Conservation (phyloP, 2,888 invertebrate genomes). For the Patella depressa region DNA sequence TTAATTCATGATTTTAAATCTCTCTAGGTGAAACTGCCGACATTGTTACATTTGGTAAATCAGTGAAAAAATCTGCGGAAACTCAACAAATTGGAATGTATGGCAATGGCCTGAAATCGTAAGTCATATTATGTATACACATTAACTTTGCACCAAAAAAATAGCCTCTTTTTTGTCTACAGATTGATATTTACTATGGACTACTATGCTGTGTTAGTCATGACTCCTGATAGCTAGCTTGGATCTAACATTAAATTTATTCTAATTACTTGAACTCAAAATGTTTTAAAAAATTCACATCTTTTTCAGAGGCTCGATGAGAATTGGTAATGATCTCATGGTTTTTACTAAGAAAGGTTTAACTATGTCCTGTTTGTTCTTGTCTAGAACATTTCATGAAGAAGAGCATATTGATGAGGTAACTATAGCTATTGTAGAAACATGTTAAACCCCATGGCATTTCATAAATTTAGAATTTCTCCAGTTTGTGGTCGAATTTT, state of each 20-base stretch:
- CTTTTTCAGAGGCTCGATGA: conserved; percentile 71
- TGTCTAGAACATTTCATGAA: conserved; percentile 73
- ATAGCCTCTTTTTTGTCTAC: background rate
- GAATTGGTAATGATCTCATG: conserved; percentile 73
- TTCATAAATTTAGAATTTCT: too few relatives aligned
- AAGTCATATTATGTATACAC: conserved; percentile 51
- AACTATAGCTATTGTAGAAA: background rate
- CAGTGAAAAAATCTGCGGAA: conserved; percentile 67
- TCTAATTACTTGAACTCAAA: too few relatives aligned
- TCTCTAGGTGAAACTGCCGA: conserved; percentile 69
- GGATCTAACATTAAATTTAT: too few relatives aligned
- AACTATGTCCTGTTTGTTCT: conserved; percentile 70
- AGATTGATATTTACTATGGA: background rate
- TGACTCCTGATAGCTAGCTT: too few relatives aligned
- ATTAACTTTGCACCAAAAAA: background rate
- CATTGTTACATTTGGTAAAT: conserved; percentile 72
- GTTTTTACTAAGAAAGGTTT: conserved; percentile 72
- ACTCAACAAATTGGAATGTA: conserved; percentile 73
- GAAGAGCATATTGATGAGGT: conserved; percentile 71
- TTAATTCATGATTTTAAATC: conserved; percentile 12
- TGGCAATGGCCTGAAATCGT: conserved; percentile 74
- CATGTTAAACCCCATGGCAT: too few relatives aligned
- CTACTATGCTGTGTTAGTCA: background rate
- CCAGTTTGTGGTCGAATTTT: background rate
- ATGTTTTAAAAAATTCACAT: too few relatives aligned